A percentile compares a stretch with the other conserved stretches of the same genome.
phyloP scores from a whole-genome alignment of 2,888 invertebrate species.

The Sphinx pinastri region DNA sequence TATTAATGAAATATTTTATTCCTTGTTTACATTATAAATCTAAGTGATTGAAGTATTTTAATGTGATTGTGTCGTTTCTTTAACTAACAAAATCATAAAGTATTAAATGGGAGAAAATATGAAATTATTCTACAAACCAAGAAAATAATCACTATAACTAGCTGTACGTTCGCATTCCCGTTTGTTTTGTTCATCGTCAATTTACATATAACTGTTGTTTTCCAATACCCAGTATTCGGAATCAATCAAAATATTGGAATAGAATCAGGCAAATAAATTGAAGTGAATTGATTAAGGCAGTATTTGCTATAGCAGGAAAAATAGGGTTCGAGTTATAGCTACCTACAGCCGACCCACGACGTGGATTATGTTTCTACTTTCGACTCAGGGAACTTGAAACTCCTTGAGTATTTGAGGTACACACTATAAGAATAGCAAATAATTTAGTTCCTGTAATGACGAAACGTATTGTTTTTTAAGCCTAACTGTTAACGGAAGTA shows the following conservation, averaged over 20 bases:
- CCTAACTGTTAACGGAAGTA: too few relatives aligned
- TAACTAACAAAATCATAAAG: background rate
- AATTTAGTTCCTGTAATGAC: background rate
- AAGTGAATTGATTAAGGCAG: slow-evolving; percentile 64
- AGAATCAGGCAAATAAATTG: slow-evolving; percentile 49
- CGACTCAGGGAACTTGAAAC: slow-evolving; percentile 50
- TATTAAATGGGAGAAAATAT: background rate
- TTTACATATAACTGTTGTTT: slow-evolving; percentile 19
- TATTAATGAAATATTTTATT: too few relatives aligned
- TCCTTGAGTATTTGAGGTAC: slow-evolving; percentile 24
- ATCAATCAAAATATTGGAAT: slow-evolving; percentile 17
- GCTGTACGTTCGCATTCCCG: background rate
- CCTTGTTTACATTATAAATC: background rate
- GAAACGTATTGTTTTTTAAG: too few relatives aligned
- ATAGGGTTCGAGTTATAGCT: slow-evolving; percentile 41
- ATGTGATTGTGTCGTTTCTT: background rate
- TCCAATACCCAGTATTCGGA: background rate
- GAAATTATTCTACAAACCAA: background rate
- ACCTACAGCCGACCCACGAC: slow-evolving; percentile 49
- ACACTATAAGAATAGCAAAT: background rate
- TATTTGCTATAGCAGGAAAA: slow-evolving; percentile 55
- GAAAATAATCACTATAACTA: background rate
- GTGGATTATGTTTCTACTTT: slow-evolving; percentile 57
- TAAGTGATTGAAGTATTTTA: background rate
- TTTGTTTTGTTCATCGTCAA: background rate